Evolutionary conservation across 1,140 invertebrate genomes (phyloP), one percentile per base, ranked within the genome.

Genomic region (Drosophila lacteicornis): DNA sequence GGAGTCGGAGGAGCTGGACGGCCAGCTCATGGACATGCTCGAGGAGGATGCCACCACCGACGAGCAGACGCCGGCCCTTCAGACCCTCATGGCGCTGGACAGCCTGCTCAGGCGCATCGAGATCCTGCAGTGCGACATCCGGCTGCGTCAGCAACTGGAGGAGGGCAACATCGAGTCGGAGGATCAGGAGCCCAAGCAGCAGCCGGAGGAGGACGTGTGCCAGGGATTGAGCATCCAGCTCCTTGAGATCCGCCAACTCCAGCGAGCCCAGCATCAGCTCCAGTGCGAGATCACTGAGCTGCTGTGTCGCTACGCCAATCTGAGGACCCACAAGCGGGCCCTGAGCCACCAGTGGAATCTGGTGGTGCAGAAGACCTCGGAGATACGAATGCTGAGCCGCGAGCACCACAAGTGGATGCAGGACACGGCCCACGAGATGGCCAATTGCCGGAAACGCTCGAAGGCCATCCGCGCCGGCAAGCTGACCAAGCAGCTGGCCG

Each of bases 401-500:
- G 15, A 42, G 0, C 46, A 46, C 2, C n/a, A 62, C 2, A n/a
- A 50, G 1, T 84, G 81, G 81, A 57, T 50, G 25, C 1, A 30
- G n/a, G 17, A 40, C 8, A 47, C 60, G 0, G 12, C 22, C 4
- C 3, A 27, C 0, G 82, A 84, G 25, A 4, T 80, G 2, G 8
- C 19, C 40, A 19, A 57, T 0, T 84, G 82, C 68, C 59, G 65
- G 30, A 13, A 50, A 0, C 65, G 59, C 2, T 67, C 77, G 13
- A 13, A n/a, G 3, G 9, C n/a, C 1, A n/a, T 84, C 3, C 5
- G 33, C 4, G 25, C 49, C 2, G 46, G 4, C 0, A 84, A 81
- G 30, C 25, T 85, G 0, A 59, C 56, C 40, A 84, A 80, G 12
- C 7, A 27, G 9, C 69, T 74, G 49, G 63, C 63, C 12, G 17